phyloP scores from a whole-genome alignment of 37 sponge, comb jelly and placozoan genomes.

The Ianthella basta region DNA sequence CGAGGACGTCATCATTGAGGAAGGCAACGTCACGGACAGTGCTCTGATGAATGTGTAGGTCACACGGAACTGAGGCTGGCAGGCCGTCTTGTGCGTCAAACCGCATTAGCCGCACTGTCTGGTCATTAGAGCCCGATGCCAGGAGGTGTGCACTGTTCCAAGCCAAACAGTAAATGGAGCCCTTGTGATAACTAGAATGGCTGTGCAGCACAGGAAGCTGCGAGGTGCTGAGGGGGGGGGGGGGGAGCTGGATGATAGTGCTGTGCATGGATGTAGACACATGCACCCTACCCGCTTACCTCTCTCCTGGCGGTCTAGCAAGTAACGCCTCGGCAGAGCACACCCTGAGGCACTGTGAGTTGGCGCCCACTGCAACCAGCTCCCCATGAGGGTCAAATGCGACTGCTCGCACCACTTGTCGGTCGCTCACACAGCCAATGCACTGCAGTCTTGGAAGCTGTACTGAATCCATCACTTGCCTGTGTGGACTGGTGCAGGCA shows the following conservation, averaged over 20 bases:
- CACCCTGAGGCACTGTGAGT: conserved; percentile 83
- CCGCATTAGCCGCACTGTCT: conserved; percentile 64
- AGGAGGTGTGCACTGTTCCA: conserved; percentile 77
- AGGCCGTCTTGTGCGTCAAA: conserved; percentile 3
- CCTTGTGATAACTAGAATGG: conserved; percentile 72
- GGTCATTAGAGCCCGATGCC: conserved; percentile 95
- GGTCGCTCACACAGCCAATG: not conserved
- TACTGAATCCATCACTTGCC: not conserved
- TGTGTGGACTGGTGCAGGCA: not conserved
- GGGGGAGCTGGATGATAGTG: not conserved
- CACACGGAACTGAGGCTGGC: not conserved
- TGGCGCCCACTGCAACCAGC: conserved; percentile 89
- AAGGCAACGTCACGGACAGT: conserved; percentile 84
- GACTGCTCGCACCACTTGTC: conserved; percentile 78
- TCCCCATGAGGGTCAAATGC: conserved; percentile 68
- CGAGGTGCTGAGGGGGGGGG: not conserved
- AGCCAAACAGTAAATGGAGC: conserved; percentile 91
- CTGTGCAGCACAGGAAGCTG: conserved; percentile 24
- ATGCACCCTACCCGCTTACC: not conserved
- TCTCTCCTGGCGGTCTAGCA: not conserved
- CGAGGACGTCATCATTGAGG: conserved; percentile 49
- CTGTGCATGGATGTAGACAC: not conserved
- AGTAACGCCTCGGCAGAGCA: conserved; percentile 58
- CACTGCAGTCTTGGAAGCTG: not conserved
- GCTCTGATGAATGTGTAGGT: conserved; percentile 36